These are phyloP conservation scores for Cryptus viduatorius DNA, from an alignment of 2,888 invertebrate species.

Conservation along the genomic window DNA sequence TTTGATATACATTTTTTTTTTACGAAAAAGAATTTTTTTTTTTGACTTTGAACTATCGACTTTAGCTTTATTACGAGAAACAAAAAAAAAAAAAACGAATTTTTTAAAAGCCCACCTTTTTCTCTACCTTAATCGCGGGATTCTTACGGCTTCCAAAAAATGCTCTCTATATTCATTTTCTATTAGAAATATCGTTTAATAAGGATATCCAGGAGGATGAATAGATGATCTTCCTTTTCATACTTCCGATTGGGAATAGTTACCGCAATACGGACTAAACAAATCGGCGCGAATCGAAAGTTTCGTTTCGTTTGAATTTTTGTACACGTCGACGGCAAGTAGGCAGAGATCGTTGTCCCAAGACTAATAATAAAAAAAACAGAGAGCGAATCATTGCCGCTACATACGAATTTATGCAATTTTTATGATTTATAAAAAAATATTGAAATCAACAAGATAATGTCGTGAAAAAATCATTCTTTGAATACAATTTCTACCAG, in stretches of 20 bases:
- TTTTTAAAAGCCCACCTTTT: conserved; percentile 27
- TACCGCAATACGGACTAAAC: neutral
- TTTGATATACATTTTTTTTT: conserved; percentile 2
- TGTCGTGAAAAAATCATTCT: too few species aligned
- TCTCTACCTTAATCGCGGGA: conserved; percentile 21
- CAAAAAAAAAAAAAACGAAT: neutral
- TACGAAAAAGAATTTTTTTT: neutral
- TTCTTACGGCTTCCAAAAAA: conserved; percentile 38
- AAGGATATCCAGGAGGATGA: conserved; percentile 9
- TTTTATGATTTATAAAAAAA: neutral
- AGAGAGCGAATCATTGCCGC: neutral
- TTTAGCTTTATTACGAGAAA: neutral
- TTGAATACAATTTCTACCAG: neutral
- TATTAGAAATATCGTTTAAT: conserved; percentile 37
- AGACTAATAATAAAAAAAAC: neutral
- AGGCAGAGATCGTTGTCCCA: neutral
- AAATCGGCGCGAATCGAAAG: neutral
- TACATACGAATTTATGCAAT: neutral
- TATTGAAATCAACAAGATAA: too few species aligned
- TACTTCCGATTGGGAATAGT: conserved; percentile 7
- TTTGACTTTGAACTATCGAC: neutral
- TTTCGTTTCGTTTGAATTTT: neutral
- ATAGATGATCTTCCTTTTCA: conserved; percentile 5
- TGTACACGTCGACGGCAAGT: neutral
- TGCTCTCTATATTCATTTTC: conserved; percentile 45